Evolutionary conservation across 2,888 invertebrate genomes (phyloP), one percentile per base, ranked within the genome.

Genomic region (Caenorhabditis imperialis): DNA sequence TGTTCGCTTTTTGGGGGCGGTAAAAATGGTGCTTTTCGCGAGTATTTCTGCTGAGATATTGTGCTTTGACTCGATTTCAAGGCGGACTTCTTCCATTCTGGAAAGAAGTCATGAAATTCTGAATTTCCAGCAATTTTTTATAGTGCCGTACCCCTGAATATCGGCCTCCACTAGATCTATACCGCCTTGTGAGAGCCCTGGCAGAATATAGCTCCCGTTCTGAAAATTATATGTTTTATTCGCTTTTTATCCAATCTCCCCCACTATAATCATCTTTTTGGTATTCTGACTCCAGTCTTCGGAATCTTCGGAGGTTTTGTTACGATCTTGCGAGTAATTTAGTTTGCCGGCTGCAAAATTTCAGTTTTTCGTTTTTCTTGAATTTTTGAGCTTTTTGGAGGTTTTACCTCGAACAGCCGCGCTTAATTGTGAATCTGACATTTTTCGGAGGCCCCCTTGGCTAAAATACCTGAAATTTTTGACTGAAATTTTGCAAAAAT

Each of bases 401-500:
- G 20, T 23, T 22, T 30, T 20, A 63, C 33, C 38, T 40, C 14
- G 2, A n/a, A n/a, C n/a, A n/a, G n/a, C n/a, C n/a, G 30, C 54
- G 6, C 48, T 55, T 10, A 63, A 16, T 33, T 63, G 63, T 5
- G 63, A 63, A 37, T 63, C 62, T 0, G 62, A 14, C 3, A 33
- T 35, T 7, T 50, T 35, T n/a, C n/a, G n/a, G n/a, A n/a, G n/a
- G n/a, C n/a, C n/a, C n/a, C n/a, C n/a, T n/a, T n/a, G n/a, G n/a
- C n/a, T n/a, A n/a, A n/a, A n/a, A 30, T 23, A 23, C 23, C 23
- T 44, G 3, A 2, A 5, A 5, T 6, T 18, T 16, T 42, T 42
- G 3, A 12, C 2, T 42, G 10, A 16, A 42, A 10, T 23, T 47
- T 4, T 23, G 27, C 27, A 33, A 18, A 27, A 2, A 48, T 33